A percentile compares a stretch with the other conserved stretches of the same genome.
Conservation (phyloP, 2,797 vertebrate genomes). For the Odontamblyopus lacepedii region DNA sequence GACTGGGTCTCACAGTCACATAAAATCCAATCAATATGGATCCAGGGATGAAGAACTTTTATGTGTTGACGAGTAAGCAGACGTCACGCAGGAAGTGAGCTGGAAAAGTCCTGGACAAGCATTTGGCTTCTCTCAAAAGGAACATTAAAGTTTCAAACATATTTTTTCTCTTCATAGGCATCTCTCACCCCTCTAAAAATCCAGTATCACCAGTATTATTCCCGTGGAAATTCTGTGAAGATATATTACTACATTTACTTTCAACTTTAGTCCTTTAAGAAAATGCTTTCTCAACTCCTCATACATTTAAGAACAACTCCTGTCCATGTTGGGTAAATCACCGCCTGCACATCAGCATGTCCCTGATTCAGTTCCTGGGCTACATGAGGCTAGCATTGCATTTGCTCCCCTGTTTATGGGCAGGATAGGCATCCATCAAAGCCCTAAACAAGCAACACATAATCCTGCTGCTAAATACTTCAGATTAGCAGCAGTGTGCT, state of each 20-base stretch:
- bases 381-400: no score
- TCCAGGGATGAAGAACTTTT: conserved; percentile 18
- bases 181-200: neutral
- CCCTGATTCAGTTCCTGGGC: no score
- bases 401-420: no score
- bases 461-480: no score
- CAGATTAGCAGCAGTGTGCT: no score
- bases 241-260: neutral
- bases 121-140: conserved; percentile 9
- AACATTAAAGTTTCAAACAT: neutral
- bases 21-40: conserved; percentile 34
- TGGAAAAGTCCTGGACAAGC: conserved; percentile 6
- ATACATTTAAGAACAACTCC: neutral
- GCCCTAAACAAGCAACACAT: neutral
- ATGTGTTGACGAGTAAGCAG: conserved; percentile 25
- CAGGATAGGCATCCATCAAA: neutral
- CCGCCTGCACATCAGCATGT: no score
- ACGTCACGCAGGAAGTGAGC: neutral
- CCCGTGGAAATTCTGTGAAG: neutral
- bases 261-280: neutral
- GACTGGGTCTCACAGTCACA: conserved; percentile 21
- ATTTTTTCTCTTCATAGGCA: neutral
- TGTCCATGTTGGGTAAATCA: no score
- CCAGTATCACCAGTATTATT: neutral
- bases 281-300: neutral